phyloP scores from a whole-genome alignment of 2,888 invertebrate species.

The Furcula furcula region DNA sequence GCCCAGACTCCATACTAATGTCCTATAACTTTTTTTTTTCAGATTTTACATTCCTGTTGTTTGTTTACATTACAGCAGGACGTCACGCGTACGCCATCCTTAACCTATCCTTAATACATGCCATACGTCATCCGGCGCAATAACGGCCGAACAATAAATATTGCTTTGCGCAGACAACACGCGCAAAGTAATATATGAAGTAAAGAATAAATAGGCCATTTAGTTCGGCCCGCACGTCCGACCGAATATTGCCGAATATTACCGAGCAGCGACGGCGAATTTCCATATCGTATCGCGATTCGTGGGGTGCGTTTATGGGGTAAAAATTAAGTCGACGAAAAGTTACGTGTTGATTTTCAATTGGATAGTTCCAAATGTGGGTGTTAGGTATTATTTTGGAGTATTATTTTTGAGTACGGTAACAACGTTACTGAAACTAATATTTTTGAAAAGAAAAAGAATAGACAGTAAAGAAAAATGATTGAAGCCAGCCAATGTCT shows the following conservation, averaged over 20 bases:
- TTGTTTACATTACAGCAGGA: conserved; percentile 17
- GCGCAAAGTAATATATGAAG: conserved; percentile 83
- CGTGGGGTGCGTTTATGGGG: conserved; percentile 79
- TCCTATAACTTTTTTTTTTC: not conserved
- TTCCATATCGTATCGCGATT: conserved; percentile 79
- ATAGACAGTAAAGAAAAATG: too few species aligned
- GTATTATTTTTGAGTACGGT: conserved; percentile 6
- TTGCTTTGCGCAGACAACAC: conserved; percentile 81
- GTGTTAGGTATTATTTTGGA: not conserved
- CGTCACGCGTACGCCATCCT: conserved; percentile 58
- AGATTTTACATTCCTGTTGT: not conserved
- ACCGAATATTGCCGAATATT: conserved; percentile 79
- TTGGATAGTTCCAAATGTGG: conserved; percentile 39
- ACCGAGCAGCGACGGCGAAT: conserved; percentile 71
- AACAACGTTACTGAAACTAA: too few species aligned
- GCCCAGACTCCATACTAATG: not conserved
- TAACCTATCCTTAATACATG: conserved; percentile 63
- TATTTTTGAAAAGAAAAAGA: too few species aligned
- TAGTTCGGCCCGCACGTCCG: conserved; percentile 76
- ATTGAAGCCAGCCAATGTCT: too few species aligned
- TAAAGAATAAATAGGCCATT: conserved; percentile 82
- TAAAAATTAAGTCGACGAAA: conserved; percentile 76
- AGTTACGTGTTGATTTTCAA: conserved; percentile 66
- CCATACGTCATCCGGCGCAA: conserved; percentile 80
- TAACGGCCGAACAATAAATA: conserved; percentile 81